Conservation (phyloP, 2,113 vertebrate species). For the Dermatemys mawii region DNA sequence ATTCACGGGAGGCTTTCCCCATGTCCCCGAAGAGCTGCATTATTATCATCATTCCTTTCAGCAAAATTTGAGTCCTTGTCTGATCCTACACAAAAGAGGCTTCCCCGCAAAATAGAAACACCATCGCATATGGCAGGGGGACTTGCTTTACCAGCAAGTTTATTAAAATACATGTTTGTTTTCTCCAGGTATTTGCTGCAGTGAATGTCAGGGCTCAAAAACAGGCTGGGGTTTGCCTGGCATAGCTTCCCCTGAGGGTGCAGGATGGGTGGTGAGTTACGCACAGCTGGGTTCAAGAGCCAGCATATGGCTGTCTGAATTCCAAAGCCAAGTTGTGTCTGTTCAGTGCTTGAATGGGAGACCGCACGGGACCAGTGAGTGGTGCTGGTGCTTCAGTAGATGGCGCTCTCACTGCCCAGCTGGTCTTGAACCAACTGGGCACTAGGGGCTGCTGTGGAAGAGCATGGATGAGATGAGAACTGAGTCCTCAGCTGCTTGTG, state of each 20-base stretch:
- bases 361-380: no score
- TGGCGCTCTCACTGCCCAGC: no score
- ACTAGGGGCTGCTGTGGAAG: no score
- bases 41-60: neutral
- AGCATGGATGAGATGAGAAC: no score
- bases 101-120: no score
- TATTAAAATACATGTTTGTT: neutral
- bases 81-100: neutral
- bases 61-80: neutral
- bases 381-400: no score
- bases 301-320: no score
- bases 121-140: neutral
- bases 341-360: no score
- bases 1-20: neutral
- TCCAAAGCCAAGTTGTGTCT: no score
- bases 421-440: no score
- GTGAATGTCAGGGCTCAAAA: neutral
- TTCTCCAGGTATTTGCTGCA: neutral
- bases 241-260: no score
- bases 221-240: neutral
- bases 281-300: neutral
- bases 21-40: neutral
- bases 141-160: neutral
- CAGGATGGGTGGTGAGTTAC: neutral
- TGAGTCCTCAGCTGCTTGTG: no score